A percentile compares a stretch with the other conserved stretches of the same genome.
Evolutionary conservation across 2,113 vertebrate species (phyloP).

Genomic region (Coracopsis vasa): DNA sequence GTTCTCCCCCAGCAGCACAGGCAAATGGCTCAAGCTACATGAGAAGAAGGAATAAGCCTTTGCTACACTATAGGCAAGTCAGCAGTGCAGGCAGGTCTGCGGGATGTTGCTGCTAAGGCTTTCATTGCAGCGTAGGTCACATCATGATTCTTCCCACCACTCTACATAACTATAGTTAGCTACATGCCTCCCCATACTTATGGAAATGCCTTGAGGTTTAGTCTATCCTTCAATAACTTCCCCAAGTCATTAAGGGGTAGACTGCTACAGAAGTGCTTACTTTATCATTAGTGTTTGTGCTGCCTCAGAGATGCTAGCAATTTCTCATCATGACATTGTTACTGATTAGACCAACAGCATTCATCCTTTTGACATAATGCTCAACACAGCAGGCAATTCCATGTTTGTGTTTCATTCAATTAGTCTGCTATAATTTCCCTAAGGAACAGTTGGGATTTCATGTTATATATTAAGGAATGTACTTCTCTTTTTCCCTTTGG

Average conservation of each 20-base stretch:
- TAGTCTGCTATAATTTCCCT: conserved; percentile 32
- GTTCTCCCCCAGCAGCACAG: accelerated
- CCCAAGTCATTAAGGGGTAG: not conserved
- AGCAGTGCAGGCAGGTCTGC: not conserved
- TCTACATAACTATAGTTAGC: not conserved
- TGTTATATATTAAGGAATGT: not conserved
- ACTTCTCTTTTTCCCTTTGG: not conserved
- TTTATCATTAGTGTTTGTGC: not conserved
- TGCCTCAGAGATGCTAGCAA: not conserved
- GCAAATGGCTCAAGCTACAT: not conserved
- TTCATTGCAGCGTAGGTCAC: not conserved
- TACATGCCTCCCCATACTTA: not conserved
- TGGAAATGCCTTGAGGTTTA: not conserved
- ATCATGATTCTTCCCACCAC: accelerated
- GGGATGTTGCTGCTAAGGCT: not conserved
- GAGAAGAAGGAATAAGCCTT: not conserved
- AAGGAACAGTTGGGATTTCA: not conserved
- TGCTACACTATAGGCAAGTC: accelerated
- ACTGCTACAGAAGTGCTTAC: not conserved
- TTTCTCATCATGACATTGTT: not conserved
- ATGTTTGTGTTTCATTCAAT: not conserved
- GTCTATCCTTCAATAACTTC: not conserved
- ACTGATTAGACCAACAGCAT: conserved; percentile 12
- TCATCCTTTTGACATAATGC: conserved; percentile 3
- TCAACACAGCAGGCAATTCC: not conserved